Percentiles rank a stretch among this genome's conserved stretches.
phyloP scores from a whole-genome alignment of 2,113 vertebrate genomes.

The Axis porcinus region DNA sequence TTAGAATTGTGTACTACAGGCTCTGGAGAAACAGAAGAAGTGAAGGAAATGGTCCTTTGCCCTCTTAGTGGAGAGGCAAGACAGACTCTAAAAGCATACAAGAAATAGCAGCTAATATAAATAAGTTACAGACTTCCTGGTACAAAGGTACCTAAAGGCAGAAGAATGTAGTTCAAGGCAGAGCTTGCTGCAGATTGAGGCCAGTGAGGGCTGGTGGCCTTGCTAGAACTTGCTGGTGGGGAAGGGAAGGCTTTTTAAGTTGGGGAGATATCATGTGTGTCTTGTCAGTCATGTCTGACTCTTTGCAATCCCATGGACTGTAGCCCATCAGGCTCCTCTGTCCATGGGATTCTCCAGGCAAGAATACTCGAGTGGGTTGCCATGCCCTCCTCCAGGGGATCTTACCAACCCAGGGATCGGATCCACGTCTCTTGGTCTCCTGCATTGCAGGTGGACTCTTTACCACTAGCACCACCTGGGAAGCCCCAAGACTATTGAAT shows the following conservation, averaged over 20 bases:
- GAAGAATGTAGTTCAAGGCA: background rate
- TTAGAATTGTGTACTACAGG: constrained; percentile 5
- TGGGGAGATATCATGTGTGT: background rate
- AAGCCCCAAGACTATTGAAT: background rate
- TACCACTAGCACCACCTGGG: background rate
- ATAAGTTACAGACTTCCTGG: background rate
- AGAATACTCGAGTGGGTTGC: background rate
- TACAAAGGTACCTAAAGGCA: background rate
- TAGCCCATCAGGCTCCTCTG: background rate
- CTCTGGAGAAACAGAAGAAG: constrained; percentile 24
- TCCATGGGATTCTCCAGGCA: background rate
- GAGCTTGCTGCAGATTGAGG: background rate
- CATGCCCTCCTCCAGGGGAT: background rate
- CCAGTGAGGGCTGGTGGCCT: background rate
- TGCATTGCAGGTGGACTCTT: background rate
- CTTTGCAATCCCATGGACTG: background rate
- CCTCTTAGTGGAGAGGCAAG: background rate
- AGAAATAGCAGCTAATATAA: background rate
- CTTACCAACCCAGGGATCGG: background rate
- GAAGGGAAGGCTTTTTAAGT: background rate
- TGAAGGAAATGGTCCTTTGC: constrained; percentile 12
- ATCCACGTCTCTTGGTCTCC: background rate
- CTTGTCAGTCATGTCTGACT: background rate
- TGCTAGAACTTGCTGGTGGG: background rate
- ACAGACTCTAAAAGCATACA: background rate